Percentiles rank a stretch among this genome's conserved stretches.
Evolutionary conservation across 2,113 vertebrate species (phyloP).

Genomic region (Lanius ludovicianus): DNA sequence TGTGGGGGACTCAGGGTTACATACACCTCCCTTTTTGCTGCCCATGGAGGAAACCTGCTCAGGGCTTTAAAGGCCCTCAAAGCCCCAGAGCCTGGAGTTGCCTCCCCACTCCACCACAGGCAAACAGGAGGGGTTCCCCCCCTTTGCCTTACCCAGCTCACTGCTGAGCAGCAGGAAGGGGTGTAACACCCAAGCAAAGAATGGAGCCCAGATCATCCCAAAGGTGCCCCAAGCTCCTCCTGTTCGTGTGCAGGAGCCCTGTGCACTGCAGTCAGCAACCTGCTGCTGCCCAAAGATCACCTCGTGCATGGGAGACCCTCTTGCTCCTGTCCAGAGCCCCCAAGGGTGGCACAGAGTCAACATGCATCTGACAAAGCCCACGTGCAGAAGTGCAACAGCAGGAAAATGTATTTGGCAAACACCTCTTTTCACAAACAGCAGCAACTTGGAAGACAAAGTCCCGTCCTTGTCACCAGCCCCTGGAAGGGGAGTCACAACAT

Average conservation of each 20-base stretch:
- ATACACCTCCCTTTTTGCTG: neutral
- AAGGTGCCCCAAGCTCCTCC: neutral
- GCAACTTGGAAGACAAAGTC: conserved; percentile 32
- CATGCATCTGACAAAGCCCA: neutral
- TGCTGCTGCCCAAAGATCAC: neutral
- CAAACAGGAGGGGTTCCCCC: neutral
- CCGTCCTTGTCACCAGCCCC: neutral
- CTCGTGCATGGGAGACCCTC: neutral
- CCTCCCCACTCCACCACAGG: fast-evolving
- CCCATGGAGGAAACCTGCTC: neutral
- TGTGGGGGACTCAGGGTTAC: neutral
- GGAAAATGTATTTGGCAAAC: conserved; percentile 53
- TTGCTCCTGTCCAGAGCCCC: neutral
- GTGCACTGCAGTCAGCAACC: neutral
- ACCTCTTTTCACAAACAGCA: neutral
- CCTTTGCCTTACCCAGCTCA: neutral
- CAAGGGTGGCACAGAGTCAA: neutral
- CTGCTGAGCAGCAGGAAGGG: neutral
- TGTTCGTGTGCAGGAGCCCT: neutral
- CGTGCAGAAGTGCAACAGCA: neutral
- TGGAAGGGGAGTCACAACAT: neutral
- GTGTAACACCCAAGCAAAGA: neutral
- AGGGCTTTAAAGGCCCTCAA: neutral
- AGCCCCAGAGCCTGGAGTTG: neutral
- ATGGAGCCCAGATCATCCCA: neutral